phyloP scores from a whole-genome alignment of 2,797 vertebrate genomes.

The Acanthopagrus latus region DNA sequence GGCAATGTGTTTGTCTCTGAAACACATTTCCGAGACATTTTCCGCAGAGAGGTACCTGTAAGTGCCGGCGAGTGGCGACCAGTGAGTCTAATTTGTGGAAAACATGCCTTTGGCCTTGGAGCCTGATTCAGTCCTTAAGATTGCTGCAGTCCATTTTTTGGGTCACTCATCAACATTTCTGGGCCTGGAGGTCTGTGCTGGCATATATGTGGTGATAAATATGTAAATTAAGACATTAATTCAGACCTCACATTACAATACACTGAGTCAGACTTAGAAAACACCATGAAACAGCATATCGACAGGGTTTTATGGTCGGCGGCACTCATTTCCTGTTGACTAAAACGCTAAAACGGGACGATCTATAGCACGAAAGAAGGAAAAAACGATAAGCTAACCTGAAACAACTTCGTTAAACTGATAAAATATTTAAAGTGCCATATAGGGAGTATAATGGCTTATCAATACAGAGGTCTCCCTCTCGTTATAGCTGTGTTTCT shows the following conservation, averaged over 20 bases:
- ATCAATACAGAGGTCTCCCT: slow-evolving; percentile 45
- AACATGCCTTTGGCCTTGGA: slow-evolving; percentile 61
- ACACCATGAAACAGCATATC: slow-evolving; percentile 31
- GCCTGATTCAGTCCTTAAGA: slow-evolving; percentile 68
- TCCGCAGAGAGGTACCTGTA: slow-evolving; percentile 43
- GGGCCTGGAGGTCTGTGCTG: slow-evolving; percentile 55
- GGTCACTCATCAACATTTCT: slow-evolving; percentile 65
- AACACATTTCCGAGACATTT: slow-evolving; percentile 32
- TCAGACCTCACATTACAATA: slow-evolving; percentile 40
- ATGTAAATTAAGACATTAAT: slow-evolving; percentile 65
- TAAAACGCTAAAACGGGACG: not conserved
- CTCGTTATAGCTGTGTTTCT: slow-evolving; percentile 24
- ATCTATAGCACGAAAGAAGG: not conserved
- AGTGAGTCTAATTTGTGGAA: slow-evolving; percentile 61
- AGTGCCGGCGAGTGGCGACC: slow-evolving; percentile 46
- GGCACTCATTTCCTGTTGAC: slow-evolving; percentile 1
- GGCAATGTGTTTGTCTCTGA: slow-evolving; percentile 53
- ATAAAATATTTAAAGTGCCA: not conserved
- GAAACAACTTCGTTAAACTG: not conserved
- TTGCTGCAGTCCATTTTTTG: slow-evolving; percentile 59
- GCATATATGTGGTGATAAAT: slow-evolving; percentile 66
- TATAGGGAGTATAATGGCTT: not conserved
- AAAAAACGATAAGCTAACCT: not conserved
- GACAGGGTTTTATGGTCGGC: slow-evolving; percentile 2
- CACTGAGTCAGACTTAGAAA: slow-evolving; percentile 24